Base-by-base conservation (phyloP, 2,888 invertebrate genomes). In the Acronicta psi region DNA sequence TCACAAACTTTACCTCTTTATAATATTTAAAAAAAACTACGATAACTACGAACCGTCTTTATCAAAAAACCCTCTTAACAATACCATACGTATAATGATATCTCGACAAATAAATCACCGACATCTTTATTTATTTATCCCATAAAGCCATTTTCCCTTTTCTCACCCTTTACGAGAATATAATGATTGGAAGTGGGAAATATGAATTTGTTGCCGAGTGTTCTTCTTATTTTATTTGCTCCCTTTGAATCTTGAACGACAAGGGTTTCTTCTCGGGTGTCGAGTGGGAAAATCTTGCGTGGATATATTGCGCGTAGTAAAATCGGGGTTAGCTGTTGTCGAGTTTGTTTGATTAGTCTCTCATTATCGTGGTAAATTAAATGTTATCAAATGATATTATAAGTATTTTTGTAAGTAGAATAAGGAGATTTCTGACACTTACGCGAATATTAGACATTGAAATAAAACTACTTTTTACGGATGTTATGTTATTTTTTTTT, bases 191-290 rank as follows among this genome's bases (percentile, higher is more conserved):
- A 34, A n/a, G n/a, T 20, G 31, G 13, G 5, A 34, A 36, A 23
- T 47, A 31, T 25, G 34, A 46, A 23, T 51, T 59, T 34, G 6
- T 42, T 13, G 25, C 2, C 14, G 11, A 42, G 43, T 38, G 41
- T 38, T 34, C 31, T 6, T 20, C 17, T 9, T 11, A 37, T 45
- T 58, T 51, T 49, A 46, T 66, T 42, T 34, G 41, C 36, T 56
- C 14, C 36, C 41, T 51, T 38, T 29, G 13, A 46, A 18, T 44
- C 4, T 11, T 43, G 42, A 20, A 41, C 20, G 25, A 31, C 37
- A 2, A 10, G 46, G 9, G 37, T 16, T 40, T 13, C 3, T 17
- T 34, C 8, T 31, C 17, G 20, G 44, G 37, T 45, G 6, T 49
- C 14, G 42, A 20, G 31, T 31, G 16, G 3, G 3, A 29, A 36